Conservation (phyloP, 92 coral and sea anemone genomes). For the Parazoanthus darwini region DNA sequence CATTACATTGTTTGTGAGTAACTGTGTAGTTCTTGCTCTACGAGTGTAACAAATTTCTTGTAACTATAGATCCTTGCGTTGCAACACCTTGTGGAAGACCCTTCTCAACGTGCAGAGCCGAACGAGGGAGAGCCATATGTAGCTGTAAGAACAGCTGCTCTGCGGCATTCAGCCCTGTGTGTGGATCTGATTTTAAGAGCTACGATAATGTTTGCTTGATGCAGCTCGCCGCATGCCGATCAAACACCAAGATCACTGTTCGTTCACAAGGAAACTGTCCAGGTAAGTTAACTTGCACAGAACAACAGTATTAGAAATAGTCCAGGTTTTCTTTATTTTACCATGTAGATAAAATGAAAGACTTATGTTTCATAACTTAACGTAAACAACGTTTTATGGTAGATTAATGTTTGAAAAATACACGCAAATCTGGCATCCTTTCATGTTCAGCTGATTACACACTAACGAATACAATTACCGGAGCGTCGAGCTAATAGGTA, state of each 20-base stretch:
- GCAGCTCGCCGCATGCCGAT: conserved; percentile 8
- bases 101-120: conserved; percentile 23
- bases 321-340: too few species aligned
- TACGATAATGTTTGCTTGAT: conserved; percentile 16
- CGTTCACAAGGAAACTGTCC: conserved; percentile 25
- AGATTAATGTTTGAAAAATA: too few species aligned
- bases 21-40: neutral
- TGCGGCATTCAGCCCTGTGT: conserved; percentile 17
- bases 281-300: neutral
- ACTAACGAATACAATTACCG: too few species aligned
- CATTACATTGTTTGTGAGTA: neutral
- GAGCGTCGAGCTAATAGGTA: too few species aligned
- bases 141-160: neutral
- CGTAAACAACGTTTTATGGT: too few species aligned
- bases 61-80: conserved; percentile 19
- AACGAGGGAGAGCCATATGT: conserved; percentile 19
- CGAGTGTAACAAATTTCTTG: neutral
- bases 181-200: conserved; percentile 29
- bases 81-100: conserved; percentile 27
- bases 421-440: too few species aligned
- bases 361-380: too few species aligned
- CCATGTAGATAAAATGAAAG: too few species aligned
- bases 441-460: too few species aligned
- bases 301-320: too few species aligned
- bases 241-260: neutral